A percentile compares a stretch with the other conserved stretches of the same genome.
Evolutionary conservation across 2,888 invertebrate genomes (phyloP).

Genomic region (Nudaria mundana): DNA sequence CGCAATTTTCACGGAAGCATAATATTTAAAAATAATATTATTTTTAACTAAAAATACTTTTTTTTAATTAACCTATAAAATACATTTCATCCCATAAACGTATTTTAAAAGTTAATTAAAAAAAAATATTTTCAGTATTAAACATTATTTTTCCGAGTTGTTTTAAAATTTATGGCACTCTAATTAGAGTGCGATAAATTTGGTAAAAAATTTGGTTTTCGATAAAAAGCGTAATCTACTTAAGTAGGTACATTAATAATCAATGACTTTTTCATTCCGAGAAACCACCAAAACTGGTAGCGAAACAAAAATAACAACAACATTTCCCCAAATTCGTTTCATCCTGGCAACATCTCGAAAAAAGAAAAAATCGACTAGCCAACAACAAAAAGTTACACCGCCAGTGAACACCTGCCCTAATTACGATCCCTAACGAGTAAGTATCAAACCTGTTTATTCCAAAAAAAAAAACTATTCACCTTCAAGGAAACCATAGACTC

Average conservation of each 20-base stretch:
- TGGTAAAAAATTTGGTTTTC: no score
- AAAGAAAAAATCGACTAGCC: slow-evolving; percentile 41
- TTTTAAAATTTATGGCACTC: not conserved
- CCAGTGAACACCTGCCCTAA: slow-evolving; percentile 70
- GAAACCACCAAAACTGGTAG: slow-evolving; percentile 10
- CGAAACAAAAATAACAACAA: slow-evolving; percentile 9
- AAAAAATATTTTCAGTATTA: no score
- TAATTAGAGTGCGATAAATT: no score
- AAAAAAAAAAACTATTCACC: slow-evolving; percentile 35
- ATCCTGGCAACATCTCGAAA: slow-evolving; percentile 22
- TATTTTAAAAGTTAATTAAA: no score
- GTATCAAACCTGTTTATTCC: slow-evolving; percentile 55
- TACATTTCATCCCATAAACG: no score
- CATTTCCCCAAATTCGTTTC: slow-evolving; percentile 11
- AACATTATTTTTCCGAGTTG: no score
- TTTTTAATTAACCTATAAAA: no score
- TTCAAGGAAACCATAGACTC: slow-evolving; percentile 5
- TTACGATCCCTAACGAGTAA: slow-evolving; percentile 53
- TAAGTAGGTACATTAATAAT: slow-evolving; percentile 1
- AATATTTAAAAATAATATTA: no score
- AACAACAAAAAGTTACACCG: slow-evolving; percentile 45
- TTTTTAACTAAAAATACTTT: no score
- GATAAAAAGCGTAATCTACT: no score
- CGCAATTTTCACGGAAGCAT: no score
- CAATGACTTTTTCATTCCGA: slow-evolving; percentile 1